Evolutionary conservation across 64 coral and sea anemone genomes (phyloP).

Genomic region (Pocillopora damicornis): DNA sequence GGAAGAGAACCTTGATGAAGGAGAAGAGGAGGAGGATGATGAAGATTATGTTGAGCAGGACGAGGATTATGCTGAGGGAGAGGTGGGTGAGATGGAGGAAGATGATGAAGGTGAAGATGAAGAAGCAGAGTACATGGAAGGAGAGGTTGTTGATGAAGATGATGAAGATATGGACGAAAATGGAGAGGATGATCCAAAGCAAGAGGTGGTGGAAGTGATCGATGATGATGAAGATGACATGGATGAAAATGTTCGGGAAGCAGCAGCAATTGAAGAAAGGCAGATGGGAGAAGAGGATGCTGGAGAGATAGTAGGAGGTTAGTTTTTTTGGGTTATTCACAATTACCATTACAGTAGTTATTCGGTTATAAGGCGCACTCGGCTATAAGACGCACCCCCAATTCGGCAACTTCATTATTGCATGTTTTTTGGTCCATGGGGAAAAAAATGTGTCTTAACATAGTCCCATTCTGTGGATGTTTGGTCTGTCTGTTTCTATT

Average conservation of each 20-base stretch:
- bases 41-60: conserved; percentile 31
- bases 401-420: too few relatives aligned
- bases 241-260: conserved; percentile 28
- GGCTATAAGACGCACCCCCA: too few relatives aligned
- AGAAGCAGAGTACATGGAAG: conserved; percentile 33
- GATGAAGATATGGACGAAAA: conserved; percentile 42
- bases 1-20: background rate
- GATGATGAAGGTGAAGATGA: conserved; percentile 38
- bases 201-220: conserved; percentile 62
- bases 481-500: too few relatives aligned
- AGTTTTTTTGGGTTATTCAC: background rate
- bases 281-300: conserved; percentile 3
- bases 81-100: conserved; percentile 17
- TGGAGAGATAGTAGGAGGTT: conserved; percentile 20
- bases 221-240: conserved; percentile 55
- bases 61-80: conserved; percentile 19
- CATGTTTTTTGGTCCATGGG: too few relatives aligned
- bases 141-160: conserved; percentile 49
- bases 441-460: too few relatives aligned
- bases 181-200: conserved; percentile 6
- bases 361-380: background rate
- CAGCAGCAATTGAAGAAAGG: background rate
- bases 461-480: too few relatives aligned
- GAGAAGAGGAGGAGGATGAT: background rate
- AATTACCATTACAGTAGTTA: background rate